Conservation (phyloP, 2,797 vertebrate species). For the Hylomyscus alleni region DNA sequence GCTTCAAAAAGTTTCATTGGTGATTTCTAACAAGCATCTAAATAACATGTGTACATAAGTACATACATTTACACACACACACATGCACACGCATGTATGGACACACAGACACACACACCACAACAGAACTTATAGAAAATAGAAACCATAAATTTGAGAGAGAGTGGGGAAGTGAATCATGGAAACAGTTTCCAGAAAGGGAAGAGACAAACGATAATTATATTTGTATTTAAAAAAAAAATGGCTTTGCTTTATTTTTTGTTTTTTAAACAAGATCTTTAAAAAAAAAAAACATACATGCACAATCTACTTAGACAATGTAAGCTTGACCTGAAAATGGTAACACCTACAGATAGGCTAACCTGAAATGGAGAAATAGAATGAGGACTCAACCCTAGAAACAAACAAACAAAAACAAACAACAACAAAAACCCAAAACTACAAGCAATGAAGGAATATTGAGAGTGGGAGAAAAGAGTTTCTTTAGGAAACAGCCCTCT, state of each 20-base stretch:
- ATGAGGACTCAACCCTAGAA: neutral
- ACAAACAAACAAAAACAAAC: neutral
- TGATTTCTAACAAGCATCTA: constrained; percentile 1
- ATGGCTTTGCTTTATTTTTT: no score
- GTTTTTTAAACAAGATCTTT: no score
- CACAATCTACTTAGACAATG: neutral
- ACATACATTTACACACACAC: neutral
- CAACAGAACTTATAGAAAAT: no score
- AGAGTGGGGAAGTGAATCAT: no score
- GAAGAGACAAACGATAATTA: no score
- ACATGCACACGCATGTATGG: neutral
- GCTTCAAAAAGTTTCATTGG: neutral
- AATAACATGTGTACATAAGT: neutral
- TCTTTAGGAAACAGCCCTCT: neutral
- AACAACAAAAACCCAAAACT: neutral
- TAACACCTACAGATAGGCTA: neutral
- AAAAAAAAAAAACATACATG: no score
- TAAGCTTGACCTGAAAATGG: neutral
- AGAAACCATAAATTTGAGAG: no score
- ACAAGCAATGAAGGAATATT: neutral
- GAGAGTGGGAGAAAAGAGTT: neutral
- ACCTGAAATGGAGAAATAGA: neutral
- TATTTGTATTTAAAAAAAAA: no score
- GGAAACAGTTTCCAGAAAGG: no score
- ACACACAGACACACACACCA: no score